A percentile compares a stretch with the other conserved stretches of the same genome.
phyloP scores from a whole-genome alignment of 2,888 invertebrate species.

The Agapetus fuscipes region DNA sequence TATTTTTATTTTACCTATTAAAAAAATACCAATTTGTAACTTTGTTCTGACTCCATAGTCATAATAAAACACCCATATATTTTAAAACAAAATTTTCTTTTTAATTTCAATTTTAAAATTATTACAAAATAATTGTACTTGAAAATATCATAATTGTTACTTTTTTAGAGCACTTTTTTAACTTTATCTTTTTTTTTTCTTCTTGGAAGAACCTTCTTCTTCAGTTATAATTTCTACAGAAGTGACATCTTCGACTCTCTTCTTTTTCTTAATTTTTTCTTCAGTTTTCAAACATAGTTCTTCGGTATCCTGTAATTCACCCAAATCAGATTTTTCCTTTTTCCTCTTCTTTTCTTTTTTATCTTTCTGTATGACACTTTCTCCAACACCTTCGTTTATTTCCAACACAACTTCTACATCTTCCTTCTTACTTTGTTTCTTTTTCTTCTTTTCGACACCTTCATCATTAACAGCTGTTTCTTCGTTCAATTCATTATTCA shows the following conservation, averaged over 20 bases:
- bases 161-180: no score
- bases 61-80: no score
- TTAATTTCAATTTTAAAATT: no score
- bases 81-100: no score
- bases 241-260: slow-evolving; percentile 8
- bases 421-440: slow-evolving; percentile 5
- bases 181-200: no score
- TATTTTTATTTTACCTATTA: no score
- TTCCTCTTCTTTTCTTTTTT: neutral
- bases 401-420: neutral
- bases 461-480: neutral
- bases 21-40: no score
- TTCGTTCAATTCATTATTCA: slow-evolving; percentile 1
- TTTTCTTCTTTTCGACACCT: neutral
- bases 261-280: slow-evolving; percentile 3
- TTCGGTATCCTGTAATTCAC: neutral
- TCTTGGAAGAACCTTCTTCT: slow-evolving; percentile 6
- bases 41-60: no score
- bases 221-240: slow-evolving; percentile 1
- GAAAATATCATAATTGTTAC: no score
- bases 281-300: slow-evolving; percentile 5
- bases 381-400: neutral
- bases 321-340: neutral
- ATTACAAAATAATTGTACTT: no score
- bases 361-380: neutral